Conservation (phyloP, 2,113 vertebrate genomes). For the Sus scrofa region DNA sequence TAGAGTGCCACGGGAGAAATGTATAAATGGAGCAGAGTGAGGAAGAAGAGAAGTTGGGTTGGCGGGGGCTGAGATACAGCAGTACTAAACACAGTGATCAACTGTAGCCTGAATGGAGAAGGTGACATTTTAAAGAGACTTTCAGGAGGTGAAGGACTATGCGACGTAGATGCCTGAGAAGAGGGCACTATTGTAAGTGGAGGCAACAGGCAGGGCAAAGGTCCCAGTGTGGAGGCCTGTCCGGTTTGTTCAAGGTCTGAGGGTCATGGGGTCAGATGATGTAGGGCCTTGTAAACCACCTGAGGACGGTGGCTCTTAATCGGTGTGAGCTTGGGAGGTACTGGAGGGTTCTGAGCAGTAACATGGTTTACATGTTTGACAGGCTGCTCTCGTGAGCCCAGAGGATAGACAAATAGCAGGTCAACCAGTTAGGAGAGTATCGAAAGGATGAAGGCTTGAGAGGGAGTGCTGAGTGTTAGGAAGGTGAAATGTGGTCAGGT, state of each 20-base stretch:
- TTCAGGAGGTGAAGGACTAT: not conserved
- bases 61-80: not conserved
- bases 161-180: not conserved
- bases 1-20: not conserved
- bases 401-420: too few species aligned
- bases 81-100: not conserved
- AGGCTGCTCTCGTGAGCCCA: not conserved
- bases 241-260: not conserved
- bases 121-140: not conserved
- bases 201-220: not conserved
- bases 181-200: not conserved
- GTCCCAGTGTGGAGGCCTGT: too few species aligned
- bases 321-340: not conserved
- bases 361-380: not conserved
- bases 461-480: not conserved
- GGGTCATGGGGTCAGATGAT: not conserved
- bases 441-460: not conserved
- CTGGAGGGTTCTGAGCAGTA: not conserved
- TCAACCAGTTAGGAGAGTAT: not conserved
- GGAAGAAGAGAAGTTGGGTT: too few species aligned
- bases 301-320: not conserved
- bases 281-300: not conserved
- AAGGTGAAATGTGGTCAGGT: not conserved
- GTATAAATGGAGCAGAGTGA: not conserved
- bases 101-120: rapidly evolving